Evolutionary conservation across 2,888 invertebrate species (phyloP), one percentile per base, ranked within the genome.

Genomic region (Drosophila monieri): DNA sequence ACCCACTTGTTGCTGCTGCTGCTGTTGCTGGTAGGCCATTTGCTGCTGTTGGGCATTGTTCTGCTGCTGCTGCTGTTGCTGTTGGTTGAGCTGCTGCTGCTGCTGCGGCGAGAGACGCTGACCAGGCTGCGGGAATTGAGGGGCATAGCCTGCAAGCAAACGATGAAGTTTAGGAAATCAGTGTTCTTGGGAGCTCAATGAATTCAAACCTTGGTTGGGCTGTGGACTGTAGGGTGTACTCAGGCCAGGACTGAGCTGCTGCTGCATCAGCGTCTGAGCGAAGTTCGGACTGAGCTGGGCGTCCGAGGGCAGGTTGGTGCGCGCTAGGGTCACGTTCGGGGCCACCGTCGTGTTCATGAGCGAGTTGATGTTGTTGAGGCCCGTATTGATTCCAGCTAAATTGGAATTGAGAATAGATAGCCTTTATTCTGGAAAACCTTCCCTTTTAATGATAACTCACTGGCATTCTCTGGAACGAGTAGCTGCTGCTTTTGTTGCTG

Each of bases 301-400:
- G 73, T 93, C 93, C 66, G 93, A 93, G 12, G 93, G 93, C 79
- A 93, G 91, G 78, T 94, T 93, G 41, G 94, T 94, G 68, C 95
- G 93, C 91, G 96, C 95, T 75, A 98, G 93, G 69, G 97, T 95
- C 56, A 98, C 98, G 91, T 98, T 98, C 58, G 97, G 97, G 73
- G 97, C 96, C 57, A 91, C 92, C 49, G 95, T 95, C 84, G 95
- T 95, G 90, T 96, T 96, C 87, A 97, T 93, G 79, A 98, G 93
- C 71, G 95, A 96, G 89, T 95, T 96, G 85, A 98, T 96, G 88
- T 96, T 97, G 74, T 89, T 89, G 32, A 91, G 83, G 74, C 90
- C 90, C 57, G 91, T 88, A 88, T 90, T 92, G 37, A 91, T 86
- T 68, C 91, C 91, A 88, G 78, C 73, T 76, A 41, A 18, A 44